A percentile compares a stretch with the other conserved stretches of the same genome.
These are phyloP conservation scores for Ophion obscuratus DNA, from an alignment of 2,888 invertebrate species.

Conservation along the genomic window DNA sequence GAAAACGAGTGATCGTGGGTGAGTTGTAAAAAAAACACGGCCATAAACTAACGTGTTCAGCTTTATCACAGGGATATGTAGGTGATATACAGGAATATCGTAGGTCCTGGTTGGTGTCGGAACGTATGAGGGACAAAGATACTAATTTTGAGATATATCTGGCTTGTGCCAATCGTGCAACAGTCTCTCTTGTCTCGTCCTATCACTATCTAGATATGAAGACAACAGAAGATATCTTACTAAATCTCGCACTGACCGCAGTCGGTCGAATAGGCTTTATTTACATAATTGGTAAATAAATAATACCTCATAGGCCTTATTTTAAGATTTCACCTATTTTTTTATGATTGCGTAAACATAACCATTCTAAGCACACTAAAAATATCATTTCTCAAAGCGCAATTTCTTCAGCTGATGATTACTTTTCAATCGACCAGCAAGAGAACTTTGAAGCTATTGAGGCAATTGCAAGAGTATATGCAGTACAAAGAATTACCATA, in stretches of 20 bases:
- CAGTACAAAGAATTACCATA: conserved; percentile 83
- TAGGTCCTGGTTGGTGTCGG: conserved; percentile 77
- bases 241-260: conserved; percentile 76
- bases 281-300: conserved; percentile 75
- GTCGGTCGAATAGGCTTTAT: conserved; percentile 78
- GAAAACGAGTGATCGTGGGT: conserved; percentile 67
- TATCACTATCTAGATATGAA: conserved; percentile 75
- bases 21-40: conserved; percentile 29
- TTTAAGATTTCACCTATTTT: neutral
- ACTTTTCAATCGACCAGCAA: conserved; percentile 73
- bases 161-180: conserved; percentile 77
- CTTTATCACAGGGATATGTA: neutral
- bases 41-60: conserved; percentile 21
- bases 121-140: conserved; percentile 69
- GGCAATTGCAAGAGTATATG: conserved; percentile 84
- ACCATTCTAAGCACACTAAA: neutral
- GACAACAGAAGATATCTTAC: conserved; percentile 77
- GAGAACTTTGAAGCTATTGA: conserved; percentile 72
- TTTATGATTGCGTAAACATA: neutral
- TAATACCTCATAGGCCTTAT: neutral
- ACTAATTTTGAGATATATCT: conserved; percentile 73
- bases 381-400: conserved; percentile 66
- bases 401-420: conserved; percentile 74
- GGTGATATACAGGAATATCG: neutral
- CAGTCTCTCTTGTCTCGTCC: conserved; percentile 74